These are phyloP conservation scores for Epinephelus coioides DNA, from an alignment of 2,797 vertebrate species.

Conservation along the genomic window DNA sequence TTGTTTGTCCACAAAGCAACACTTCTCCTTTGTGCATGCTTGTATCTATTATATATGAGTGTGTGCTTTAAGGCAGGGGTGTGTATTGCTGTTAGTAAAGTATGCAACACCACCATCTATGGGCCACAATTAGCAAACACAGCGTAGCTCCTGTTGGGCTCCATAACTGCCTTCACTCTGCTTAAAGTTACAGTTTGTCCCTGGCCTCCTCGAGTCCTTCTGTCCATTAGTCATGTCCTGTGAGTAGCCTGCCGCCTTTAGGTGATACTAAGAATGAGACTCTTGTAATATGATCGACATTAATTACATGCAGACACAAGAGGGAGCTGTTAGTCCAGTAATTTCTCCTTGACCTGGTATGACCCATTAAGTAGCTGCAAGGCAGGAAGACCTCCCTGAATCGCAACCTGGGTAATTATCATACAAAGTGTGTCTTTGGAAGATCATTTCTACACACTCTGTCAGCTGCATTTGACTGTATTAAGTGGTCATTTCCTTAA, in stretches of 20 bases:
- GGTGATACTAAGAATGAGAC: conserved; percentile 32
- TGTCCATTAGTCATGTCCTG: conserved; percentile 6
- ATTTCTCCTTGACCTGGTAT: conserved; percentile 55
- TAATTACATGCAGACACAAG: conserved; percentile 50
- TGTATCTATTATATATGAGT: background rate
- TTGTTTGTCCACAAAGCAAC: background rate
- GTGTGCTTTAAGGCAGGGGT: background rate
- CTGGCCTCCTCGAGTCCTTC: background rate
- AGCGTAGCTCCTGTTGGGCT: background rate
- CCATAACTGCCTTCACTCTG: background rate
- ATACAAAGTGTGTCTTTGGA: conserved; percentile 10
- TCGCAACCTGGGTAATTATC: conserved; percentile 23
- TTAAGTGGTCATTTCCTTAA: background rate
- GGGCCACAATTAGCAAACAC: conserved; percentile 31
- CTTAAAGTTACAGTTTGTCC: background rate
- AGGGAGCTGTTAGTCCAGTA: conserved; percentile 61
- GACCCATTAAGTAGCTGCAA: conserved; percentile 42
- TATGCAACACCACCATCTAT: conserved; percentile 54
- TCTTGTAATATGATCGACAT: too few relatives aligned
- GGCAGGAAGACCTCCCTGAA: conserved; percentile 32
- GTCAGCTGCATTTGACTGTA: background rate
- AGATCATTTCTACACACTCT: background rate
- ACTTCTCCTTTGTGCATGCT: too few relatives aligned
- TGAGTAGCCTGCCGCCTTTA: conserved; percentile 52
- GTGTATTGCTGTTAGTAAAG: background rate